Percentiles rank a stretch among this genome's conserved stretches.
Conservation (phyloP, 2,888 invertebrate species). For the Aphodius sticticus region DNA sequence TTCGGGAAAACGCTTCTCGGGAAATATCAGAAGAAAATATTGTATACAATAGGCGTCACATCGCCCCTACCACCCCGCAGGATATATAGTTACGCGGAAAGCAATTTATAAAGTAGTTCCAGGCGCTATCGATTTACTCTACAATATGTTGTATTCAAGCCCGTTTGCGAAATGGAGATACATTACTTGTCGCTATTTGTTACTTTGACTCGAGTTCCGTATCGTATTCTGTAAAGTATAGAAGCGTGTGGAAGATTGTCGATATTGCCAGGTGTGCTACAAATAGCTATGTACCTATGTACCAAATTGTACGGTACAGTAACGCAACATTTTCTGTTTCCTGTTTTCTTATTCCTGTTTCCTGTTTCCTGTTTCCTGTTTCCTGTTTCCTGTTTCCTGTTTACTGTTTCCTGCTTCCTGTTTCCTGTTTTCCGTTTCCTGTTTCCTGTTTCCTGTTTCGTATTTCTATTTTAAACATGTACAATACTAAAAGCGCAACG, state of each 20-base stretch:
- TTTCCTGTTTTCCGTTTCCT: too few species aligned
- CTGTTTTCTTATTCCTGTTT: too few species aligned
- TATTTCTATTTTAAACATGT: too few species aligned
- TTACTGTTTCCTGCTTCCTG: too few species aligned
- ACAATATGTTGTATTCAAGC: background rate
- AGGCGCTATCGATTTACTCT: background rate
- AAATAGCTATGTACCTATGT: background rate
- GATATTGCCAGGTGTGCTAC: background rate
- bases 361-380: too few species aligned
- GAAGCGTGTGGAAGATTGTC: background rate
- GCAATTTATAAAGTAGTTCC: background rate
- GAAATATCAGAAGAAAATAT: background rate
- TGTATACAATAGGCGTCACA: background rate
- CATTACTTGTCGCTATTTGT: background rate
- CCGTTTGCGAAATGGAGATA: background rate
- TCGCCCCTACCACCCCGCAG: background rate
- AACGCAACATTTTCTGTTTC: too few species aligned
- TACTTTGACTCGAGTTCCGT: background rate
- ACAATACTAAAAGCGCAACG: too few species aligned
- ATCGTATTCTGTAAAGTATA: background rate
- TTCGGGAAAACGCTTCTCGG: background rate
- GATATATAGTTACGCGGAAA: conserved; percentile 4
- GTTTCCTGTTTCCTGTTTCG: too few species aligned
- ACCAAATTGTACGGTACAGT: too few species aligned
- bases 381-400: too few species aligned